phyloP scores from a whole-genome alignment of 2,113 vertebrate genomes.

The Motacilla alba region DNA sequence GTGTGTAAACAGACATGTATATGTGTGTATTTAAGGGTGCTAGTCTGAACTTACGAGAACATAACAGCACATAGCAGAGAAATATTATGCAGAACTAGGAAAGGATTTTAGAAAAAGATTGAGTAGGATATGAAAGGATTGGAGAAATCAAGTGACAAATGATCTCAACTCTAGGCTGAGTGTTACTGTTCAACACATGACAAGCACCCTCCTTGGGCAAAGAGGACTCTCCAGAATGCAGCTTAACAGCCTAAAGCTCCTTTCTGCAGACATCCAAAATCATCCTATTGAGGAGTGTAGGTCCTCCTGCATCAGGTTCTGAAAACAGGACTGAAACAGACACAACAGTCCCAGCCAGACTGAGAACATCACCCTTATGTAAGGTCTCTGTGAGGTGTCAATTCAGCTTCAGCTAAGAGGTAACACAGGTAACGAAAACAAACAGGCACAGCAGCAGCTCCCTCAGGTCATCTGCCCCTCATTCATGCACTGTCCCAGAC shows the following conservation, averaged over 20 bases:
- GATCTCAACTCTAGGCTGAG: neutral
- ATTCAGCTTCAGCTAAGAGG: neutral
- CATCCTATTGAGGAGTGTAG: fast-evolving
- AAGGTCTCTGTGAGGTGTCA: neutral
- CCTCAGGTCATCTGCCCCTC: neutral
- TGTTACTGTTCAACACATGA: fast-evolving
- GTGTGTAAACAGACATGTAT: fast-evolving
- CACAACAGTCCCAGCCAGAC: neutral
- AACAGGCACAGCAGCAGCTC: neutral
- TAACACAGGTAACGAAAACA: neutral
- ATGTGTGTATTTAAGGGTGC: neutral
- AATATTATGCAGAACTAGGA: neutral
- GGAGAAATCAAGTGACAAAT: neutral
- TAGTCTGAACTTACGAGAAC: neutral
- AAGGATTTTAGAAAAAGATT: neutral
- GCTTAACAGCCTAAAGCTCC: neutral
- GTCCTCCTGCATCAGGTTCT: neutral
- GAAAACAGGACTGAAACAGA: neutral
- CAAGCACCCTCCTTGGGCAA: neutral
- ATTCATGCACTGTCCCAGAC: fast-evolving
- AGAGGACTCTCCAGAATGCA: neutral
- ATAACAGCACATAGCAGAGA: neutral
- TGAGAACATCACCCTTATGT: neutral
- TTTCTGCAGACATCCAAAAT: neutral
- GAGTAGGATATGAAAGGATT: neutral